Evolutionary conservation across 2,113 vertebrate genomes (phyloP).

Genomic region (Prietella phreatophila): DNA sequence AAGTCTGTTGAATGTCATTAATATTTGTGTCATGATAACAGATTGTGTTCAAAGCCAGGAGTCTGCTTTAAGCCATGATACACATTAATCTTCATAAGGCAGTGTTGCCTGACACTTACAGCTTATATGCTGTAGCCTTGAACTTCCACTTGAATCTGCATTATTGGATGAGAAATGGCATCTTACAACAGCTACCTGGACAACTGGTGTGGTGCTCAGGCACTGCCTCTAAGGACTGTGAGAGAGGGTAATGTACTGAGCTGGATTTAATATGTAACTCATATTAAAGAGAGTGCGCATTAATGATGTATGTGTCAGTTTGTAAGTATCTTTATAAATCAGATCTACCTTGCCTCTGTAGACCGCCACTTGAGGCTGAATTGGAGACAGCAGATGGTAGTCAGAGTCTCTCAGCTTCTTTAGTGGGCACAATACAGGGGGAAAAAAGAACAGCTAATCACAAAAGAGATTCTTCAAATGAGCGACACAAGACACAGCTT

Average conservation of each 20-base stretch:
- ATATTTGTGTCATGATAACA: slow-evolving; percentile 13
- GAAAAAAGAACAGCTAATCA: slow-evolving; percentile 6
- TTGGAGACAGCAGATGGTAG: slow-evolving; percentile 33
- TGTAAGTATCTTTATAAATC: slow-evolving; percentile 28
- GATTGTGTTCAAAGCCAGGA: not conserved
- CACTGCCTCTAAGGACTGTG: not conserved
- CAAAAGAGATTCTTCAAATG: not conserved
- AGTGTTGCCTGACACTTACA: not conserved
- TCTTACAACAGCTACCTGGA: not conserved
- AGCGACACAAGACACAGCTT: not conserved
- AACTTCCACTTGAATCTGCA: not conserved
- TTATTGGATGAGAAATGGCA: not conserved
- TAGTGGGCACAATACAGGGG: not conserved
- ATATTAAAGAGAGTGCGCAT: not conserved
- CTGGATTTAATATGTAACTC: not conserved
- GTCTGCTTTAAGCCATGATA: not conserved
- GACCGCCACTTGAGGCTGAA: slow-evolving; percentile 34
- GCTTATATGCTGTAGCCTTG: not conserved
- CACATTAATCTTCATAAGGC: not conserved
- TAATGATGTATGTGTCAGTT: slow-evolving; percentile 5
- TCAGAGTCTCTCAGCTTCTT: slow-evolving; percentile 21
- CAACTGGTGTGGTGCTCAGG: not conserved
- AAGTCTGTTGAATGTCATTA: slow-evolving; percentile 17
- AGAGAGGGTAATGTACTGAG: not conserved
- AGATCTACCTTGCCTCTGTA: slow-evolving; percentile 22